phyloP scores from a whole-genome alignment of 2,888 invertebrate genomes.

The Byasa hedistus region DNA sequence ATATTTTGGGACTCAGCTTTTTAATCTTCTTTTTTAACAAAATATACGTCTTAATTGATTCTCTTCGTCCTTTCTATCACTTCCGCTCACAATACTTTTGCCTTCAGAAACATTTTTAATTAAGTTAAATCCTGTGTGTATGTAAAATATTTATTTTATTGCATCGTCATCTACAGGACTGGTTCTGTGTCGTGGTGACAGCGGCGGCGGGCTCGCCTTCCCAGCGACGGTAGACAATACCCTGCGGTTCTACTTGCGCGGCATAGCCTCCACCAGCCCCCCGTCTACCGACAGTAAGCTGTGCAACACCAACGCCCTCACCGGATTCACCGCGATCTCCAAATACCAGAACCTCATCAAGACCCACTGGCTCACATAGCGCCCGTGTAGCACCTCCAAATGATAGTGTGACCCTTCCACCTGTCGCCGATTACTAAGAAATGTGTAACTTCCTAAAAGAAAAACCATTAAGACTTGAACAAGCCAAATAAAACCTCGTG shows the following conservation, averaged over 20 bases:
- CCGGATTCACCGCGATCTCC: conserved; percentile 37
- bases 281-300: conserved; percentile 31
- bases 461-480: too few relatives aligned
- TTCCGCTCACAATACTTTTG: too few relatives aligned
- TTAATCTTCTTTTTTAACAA: too few relatives aligned
- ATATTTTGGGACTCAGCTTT: too few relatives aligned
- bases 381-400: not conserved
- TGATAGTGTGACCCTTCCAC: too few relatives aligned
- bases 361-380: conserved; percentile 27
- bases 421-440: too few relatives aligned
- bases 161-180: conserved; percentile 35
- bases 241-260: conserved; percentile 38
- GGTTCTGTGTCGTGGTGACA: conserved; percentile 41
- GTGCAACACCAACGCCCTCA: conserved; percentile 36
- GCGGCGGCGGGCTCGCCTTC: conserved; percentile 41
- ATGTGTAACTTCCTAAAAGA: too few relatives aligned
- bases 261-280: conserved; percentile 38
- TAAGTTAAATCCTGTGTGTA: too few relatives aligned
- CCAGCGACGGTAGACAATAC: conserved; percentile 13
- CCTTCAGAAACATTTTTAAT: too few relatives aligned
- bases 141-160: not conserved
- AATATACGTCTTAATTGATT: too few relatives aligned
- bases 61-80: too few relatives aligned
- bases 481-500: too few relatives aligned
- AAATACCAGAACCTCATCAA: conserved; percentile 39